Conservation (phyloP, 1,140 invertebrate genomes). For the Amphibalanus amphitrite region DNA sequence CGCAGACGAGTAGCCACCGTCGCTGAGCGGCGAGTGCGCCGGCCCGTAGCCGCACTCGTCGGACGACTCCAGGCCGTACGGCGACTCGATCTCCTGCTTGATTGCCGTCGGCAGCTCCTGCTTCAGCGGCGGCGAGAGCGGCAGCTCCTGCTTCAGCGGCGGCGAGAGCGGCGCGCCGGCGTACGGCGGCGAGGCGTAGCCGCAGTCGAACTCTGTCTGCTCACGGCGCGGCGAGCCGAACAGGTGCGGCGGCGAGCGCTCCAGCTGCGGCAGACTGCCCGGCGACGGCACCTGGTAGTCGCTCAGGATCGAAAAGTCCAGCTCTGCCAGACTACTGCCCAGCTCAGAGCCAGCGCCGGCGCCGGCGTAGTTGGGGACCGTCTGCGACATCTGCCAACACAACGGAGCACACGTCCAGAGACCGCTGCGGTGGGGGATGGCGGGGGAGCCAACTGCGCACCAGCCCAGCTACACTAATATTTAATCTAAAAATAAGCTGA, state of each 20-base stretch:
- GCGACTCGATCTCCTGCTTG: background rate
- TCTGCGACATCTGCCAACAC: background rate
- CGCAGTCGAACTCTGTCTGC: background rate
- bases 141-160: background rate
- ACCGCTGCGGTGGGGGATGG: no score
- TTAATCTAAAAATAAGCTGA: no score
- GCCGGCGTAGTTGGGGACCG: background rate
- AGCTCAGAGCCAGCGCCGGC: background rate
- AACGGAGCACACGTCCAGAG: no score
- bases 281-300: constrained; percentile 2
- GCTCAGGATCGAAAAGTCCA: background rate
- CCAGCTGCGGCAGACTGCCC: background rate
- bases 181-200: background rate
- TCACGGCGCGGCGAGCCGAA: background rate
- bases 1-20: background rate
- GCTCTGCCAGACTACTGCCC: background rate
- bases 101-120: background rate
- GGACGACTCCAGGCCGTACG: background rate
- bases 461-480: no score
- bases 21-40: background rate
- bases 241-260: background rate
- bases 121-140: no score
- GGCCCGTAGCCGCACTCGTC: background rate
- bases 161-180: background rate
- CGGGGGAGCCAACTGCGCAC: no score